Evolutionary conservation across 2,113 vertebrate genomes (phyloP).

Genomic region (Rhinoderma darwinii): DNA sequence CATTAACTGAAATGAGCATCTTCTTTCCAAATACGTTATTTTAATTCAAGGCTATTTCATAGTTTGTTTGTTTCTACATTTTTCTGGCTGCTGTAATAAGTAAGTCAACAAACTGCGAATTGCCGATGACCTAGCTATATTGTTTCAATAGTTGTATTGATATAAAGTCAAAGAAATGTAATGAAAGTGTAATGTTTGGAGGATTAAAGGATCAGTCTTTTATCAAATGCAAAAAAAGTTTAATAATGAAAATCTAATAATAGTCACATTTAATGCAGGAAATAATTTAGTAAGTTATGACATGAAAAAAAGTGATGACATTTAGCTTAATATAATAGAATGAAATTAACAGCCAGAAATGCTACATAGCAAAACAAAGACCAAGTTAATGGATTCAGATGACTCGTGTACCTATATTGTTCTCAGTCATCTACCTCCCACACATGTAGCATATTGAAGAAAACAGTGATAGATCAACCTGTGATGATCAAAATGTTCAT

Average conservation of each 20-base stretch:
- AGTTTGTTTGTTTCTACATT: background rate
- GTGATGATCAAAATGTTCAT: background rate
- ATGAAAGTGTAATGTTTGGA: background rate
- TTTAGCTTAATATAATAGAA: background rate
- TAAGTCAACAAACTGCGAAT: background rate
- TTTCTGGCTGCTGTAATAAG: background rate
- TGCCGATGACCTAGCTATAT: background rate
- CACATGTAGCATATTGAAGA: background rate
- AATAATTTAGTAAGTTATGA: background rate
- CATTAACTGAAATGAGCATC: background rate
- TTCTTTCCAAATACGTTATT: background rate
- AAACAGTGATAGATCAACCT: background rate
- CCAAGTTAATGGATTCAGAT: background rate
- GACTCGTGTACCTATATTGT: background rate
- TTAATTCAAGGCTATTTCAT: background rate
- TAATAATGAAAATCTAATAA: constrained; percentile 4
- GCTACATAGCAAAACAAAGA: constrained; percentile 13
- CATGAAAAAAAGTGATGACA: background rate
- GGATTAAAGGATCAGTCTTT: background rate
- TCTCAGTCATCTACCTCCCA: background rate
- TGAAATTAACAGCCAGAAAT: constrained; percentile 1
- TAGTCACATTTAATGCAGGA: background rate
- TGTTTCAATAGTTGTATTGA: background rate
- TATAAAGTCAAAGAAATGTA: background rate
- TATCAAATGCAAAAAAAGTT: background rate